These are phyloP conservation scores for Thamnophis elegans DNA, from an alignment of 2,797 vertebrate species.

Conservation along the genomic window DNA sequence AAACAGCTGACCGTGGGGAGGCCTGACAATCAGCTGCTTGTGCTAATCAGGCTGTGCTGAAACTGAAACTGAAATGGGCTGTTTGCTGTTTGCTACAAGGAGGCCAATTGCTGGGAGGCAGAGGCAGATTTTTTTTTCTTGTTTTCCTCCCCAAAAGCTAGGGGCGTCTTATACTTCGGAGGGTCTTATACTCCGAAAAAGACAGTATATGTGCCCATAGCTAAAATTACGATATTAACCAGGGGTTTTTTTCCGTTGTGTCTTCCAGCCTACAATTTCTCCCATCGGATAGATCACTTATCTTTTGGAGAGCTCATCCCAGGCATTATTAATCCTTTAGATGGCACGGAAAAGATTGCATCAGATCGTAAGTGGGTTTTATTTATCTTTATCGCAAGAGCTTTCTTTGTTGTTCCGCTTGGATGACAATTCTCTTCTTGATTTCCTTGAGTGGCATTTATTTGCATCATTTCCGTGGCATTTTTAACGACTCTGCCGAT, in stretches of 20 bases:
- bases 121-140: too few species aligned
- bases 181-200: too few species aligned
- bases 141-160: too few species aligned
- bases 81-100: too few species aligned
- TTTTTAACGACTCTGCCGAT: background rate
- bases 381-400: background rate
- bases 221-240: background rate
- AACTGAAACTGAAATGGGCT: too few species aligned
- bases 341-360: conserved; percentile 95
- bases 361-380: conserved; percentile 78
- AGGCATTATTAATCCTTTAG: conserved; percentile 91
- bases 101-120: too few species aligned
- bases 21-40: too few species aligned
- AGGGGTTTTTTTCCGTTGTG: conserved; percentile 41
- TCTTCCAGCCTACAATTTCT: conserved; percentile 92
- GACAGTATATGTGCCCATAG: background rate
- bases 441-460: background rate
- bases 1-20: too few species aligned
- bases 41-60: too few species aligned
- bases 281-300: conserved; percentile 96
- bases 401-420: background rate
- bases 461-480: background rate
- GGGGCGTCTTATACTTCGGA: too few species aligned
- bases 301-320: conserved; percentile 94
- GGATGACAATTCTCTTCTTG: background rate